Evolutionary conservation across 53 echinoderm and acorn worm species (phyloP).

Genomic region (Antedon mediterranea): DNA sequence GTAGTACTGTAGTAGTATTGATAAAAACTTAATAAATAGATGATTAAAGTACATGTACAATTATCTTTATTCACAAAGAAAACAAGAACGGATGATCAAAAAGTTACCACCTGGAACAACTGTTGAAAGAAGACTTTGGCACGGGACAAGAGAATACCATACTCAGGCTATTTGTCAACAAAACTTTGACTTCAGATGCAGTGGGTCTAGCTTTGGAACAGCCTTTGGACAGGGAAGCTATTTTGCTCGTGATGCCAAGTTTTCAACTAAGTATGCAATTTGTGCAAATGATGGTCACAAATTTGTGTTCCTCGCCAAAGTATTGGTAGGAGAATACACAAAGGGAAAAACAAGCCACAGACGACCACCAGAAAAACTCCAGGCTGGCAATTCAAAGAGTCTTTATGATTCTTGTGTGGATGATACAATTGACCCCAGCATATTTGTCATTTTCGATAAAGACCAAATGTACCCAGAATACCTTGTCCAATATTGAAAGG

Average conservation of each 20-base stretch:
- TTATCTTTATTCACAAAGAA: constrained; percentile 4
- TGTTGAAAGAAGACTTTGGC: constrained; percentile 18
- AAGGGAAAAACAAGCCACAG: background rate
- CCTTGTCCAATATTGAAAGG: constrained; percentile 12
- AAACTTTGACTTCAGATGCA: constrained; percentile 34
- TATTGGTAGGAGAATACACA: constrained; percentile 19
- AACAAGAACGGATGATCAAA: constrained; percentile 23
- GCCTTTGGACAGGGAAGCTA: constrained; percentile 33
- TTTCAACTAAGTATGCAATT: constrained; percentile 9
- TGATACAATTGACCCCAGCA: constrained; percentile 5
- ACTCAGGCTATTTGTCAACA: constrained; percentile 23
- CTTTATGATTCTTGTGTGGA: constrained; percentile 36
- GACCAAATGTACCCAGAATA: constrained; percentile 33
- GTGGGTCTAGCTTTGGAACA: constrained; percentile 21
- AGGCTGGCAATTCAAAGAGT: background rate
- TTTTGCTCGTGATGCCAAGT: constrained; percentile 22
- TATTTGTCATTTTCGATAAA: constrained; percentile 35
- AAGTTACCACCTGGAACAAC: background rate
- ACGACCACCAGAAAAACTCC: constrained; percentile 19
- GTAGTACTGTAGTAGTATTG: no score
- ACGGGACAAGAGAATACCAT: constrained; percentile 17
- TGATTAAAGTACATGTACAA: no score
- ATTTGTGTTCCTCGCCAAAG: constrained; percentile 20
- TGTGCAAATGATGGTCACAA: background rate
- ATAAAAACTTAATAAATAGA: no score